Base-by-base conservation (phyloP, 2,888 invertebrate genomes). In the Eucera pruinosa region DNA sequence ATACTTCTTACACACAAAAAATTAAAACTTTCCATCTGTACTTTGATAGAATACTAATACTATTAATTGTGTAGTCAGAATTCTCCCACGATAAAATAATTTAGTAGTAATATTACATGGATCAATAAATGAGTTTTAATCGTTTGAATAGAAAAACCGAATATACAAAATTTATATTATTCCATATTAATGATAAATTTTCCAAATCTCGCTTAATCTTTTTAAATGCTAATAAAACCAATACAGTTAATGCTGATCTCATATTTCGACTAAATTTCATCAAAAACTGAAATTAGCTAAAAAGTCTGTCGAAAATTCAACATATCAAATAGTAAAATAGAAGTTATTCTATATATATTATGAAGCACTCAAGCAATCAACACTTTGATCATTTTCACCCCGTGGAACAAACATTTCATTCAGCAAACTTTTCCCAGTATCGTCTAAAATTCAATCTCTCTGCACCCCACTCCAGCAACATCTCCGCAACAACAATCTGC, bases 41-140 rank as follows among this genome's bases (percentile, higher is more conserved):
- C 57, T 13, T n/a, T 7, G 9, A 43, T 41, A 18, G 78, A 65
- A 81, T 81, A 57, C 36, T 65, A 62, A 80, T 78, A 61, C 15
- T 11, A 36, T 52, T 33, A 36, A 15, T 36, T 18, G 15, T 67
- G 30, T 15, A 47, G 13, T 13, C n/a, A 23, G 18, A 20, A 25
- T 54, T 20, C 25, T 7, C 13, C 13, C 18, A 25, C 5, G n/a
- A 20, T 18, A 13, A 33, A 62, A 18, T 18, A n/a, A 39, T 27
- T 27, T 13, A 27, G 25, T 25, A 18, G 11, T 9, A 27, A 5
- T 9, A 9, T 54, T 36, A 13, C 13, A 36, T 20, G 18, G 36
- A 33, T 47, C 2, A 23, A 13, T 23, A 3, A 47, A 20, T n/a
- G n/a, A n/a, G n/a, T n/a, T n/a, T n/a, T n/a, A n/a, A n/a, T n/a